Evolutionary conservation across 2,113 vertebrate genomes (phyloP), one percentile per base, ranked within the genome.

Genomic region (Tiliqua scincoides): DNA sequence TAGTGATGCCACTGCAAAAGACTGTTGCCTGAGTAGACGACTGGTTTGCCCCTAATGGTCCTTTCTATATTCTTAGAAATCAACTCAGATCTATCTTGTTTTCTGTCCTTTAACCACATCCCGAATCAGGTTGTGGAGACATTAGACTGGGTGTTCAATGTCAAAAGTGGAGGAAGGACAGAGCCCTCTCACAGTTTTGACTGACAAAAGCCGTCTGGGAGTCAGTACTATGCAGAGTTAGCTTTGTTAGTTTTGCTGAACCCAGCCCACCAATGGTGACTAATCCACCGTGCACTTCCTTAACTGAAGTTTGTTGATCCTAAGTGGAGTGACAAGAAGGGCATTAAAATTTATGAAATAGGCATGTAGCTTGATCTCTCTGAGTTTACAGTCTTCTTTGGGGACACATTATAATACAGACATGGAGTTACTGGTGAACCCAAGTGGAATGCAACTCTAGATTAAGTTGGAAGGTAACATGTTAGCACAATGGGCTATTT

Each of bases 391-490:
- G 40, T 48, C 85, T 63, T 73, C 85, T 90, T 54, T 15, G 52
- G 77, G 74, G 52, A 90, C 54, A 32, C 7, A 32, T 9, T 83
- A 32, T 18, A 43, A 76, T 4, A 9, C 1, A 73, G 91, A 77
- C 70, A 63, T 3, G 3, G 88, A 79, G 67, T 12, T 82, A 65
- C 0, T 30, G 79, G 61, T 85, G 62, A 93, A 89, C 87, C 35
- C 0, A 1, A 91, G 72, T 52, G 75, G 32, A 84, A 82, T 75
- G 4, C 43, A 90, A 88, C 71, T 89, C 84, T 59, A 80, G 62
- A 88, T 91, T 86, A 90, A 89, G 59, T 0, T 84, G 30, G 23
- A 65, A 88, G 82, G 81, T 85, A 90, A 91, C 74, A 84, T 2
- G 20, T 9, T 82, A 52, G 89, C 40, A 85, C 37, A 3, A 48